Conservation (phyloP, 2,888 invertebrate species). For the Polyploca ridens region DNA sequence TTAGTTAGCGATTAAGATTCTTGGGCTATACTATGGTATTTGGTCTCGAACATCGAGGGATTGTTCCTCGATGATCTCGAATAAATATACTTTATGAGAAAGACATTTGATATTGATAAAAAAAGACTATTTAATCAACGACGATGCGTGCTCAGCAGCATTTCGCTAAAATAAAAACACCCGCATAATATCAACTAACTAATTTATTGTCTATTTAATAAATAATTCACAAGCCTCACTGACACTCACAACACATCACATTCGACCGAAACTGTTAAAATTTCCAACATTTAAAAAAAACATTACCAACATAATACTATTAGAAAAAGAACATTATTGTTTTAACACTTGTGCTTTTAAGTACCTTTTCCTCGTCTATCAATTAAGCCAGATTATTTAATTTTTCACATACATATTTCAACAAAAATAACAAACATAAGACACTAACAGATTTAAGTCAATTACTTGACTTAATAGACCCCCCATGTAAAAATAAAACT, state of each 20-base stretch:
- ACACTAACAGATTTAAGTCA: not conserved
- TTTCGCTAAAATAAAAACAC: not conserved
- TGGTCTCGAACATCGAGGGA: too few relatives aligned
- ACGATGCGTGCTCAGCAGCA: too few relatives aligned
- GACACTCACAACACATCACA: not conserved
- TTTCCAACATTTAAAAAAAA: not conserved
- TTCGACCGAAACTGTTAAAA: not conserved
- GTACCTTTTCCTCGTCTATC: not conserved
- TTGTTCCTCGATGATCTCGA: too few relatives aligned
- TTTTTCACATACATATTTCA: not conserved
- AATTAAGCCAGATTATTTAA: not conserved
- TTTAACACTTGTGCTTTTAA: conserved; percentile 2
- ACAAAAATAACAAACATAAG: not conserved
- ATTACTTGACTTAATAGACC: not conserved
- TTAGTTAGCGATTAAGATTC: too few relatives aligned
- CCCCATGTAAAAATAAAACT: conserved; percentile 1
- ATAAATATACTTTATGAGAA: too few relatives aligned
- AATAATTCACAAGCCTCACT: conserved; percentile 12
- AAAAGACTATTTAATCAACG: too few relatives aligned
- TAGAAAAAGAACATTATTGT: not conserved
- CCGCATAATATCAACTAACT: not conserved
- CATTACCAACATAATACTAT: not conserved
- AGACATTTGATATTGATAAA: too few relatives aligned
- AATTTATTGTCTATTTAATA: conserved; percentile 10
- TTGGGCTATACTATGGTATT: too few relatives aligned